Base-by-base conservation (phyloP, 2,113 vertebrate species). In the Carettochelys insculpta region DNA sequence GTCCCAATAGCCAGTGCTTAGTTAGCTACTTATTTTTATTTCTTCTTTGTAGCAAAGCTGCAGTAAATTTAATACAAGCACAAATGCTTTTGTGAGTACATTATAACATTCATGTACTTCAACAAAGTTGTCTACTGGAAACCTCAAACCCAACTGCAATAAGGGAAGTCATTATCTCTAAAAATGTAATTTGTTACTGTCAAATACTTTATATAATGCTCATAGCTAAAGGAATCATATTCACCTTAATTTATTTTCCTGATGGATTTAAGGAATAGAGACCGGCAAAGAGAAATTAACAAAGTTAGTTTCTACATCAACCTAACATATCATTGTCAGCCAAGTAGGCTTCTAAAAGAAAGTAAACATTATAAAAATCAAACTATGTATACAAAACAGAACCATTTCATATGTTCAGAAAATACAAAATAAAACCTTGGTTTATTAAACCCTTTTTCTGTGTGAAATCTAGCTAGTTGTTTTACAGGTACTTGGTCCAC, bases 161-260 rank as follows among this genome's bases (percentile, higher is more conserved):
- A 87, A 45, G 41, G 38, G 78, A 89, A 77, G 83, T 91, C 92
- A 29, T 73, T 52, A 76, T 80, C 45, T 71, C 83, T 77, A 80
- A 54, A 82, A 71, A 91, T 41, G 78, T 83, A 5, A 82, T 19
- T 85, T 51, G 27, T 27, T 10, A 9, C 86, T 34, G n/a, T 43
- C 52, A 85, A 71, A 41, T 43, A 77, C 87, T 50, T 58, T n/a
- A 7, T 38, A 41, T 89, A 51, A 27, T 43, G 48, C 91, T 95
- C 87, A 89, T 73, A 87, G 91, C 78, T 94, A 61, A 90, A 79
- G 89, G 85, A 86, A 16, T 93, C 41, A 85, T 85, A 83, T 88
- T 82, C 90, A 48, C 61, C 88, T 88, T 78, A 47, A 47, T 88
- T 94, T 82, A 77, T 81, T 91, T 83, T 87, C 86, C 56, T 86